These are phyloP conservation scores for Cydia fagiglandana DNA, from an alignment of 1,140 invertebrate species.

Conservation along the genomic window DNA sequence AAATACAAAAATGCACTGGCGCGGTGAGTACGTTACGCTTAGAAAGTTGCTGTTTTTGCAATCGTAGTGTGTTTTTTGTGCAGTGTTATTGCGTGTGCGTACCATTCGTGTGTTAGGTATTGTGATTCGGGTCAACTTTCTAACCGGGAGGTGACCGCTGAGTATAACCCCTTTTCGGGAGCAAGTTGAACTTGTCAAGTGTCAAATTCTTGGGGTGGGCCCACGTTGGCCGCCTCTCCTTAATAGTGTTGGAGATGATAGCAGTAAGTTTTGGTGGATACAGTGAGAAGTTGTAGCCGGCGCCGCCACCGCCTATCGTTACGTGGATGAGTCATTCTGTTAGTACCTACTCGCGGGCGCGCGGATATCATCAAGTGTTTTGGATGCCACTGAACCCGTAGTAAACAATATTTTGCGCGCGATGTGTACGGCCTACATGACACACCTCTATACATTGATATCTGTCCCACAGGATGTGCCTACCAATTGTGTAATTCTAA, in stretches of 20 bases:
- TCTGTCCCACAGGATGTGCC: conserved; percentile 47
- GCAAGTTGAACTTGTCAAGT: conserved; percentile 71
- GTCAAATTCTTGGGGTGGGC: conserved; percentile 74
- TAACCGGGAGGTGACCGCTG: conserved; percentile 38
- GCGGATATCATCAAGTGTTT: conserved; percentile 71
- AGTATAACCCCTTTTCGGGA: conserved; percentile 61
- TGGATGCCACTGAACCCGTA: conserved; percentile 52
- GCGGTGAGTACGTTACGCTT: conserved; percentile 88
- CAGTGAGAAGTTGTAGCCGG: conserved; percentile 52
- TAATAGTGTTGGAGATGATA: conserved; percentile 35
- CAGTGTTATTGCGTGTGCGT: conserved; percentile 42
- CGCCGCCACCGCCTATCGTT: conserved; percentile 59
- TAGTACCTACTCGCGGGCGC: conserved; percentile 56
- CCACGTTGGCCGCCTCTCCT: conserved; percentile 65
- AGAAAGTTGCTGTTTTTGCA: conserved; percentile 72
- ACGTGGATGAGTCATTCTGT: conserved; percentile 71
- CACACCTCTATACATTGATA: conserved; percentile 35
- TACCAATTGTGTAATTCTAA: conserved; percentile 37
- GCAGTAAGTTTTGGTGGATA: conserved; percentile 47
- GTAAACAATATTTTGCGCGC: conserved; percentile 62
- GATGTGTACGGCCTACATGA: conserved; percentile 42
- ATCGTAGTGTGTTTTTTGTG: conserved; percentile 56
- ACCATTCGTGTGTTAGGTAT: conserved; percentile 33
- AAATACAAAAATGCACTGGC: conserved; percentile 97
- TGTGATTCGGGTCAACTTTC: conserved; percentile 33